Base-by-base conservation (phyloP, 2,888 invertebrate species). In the Diaprepes abbreviatus region DNA sequence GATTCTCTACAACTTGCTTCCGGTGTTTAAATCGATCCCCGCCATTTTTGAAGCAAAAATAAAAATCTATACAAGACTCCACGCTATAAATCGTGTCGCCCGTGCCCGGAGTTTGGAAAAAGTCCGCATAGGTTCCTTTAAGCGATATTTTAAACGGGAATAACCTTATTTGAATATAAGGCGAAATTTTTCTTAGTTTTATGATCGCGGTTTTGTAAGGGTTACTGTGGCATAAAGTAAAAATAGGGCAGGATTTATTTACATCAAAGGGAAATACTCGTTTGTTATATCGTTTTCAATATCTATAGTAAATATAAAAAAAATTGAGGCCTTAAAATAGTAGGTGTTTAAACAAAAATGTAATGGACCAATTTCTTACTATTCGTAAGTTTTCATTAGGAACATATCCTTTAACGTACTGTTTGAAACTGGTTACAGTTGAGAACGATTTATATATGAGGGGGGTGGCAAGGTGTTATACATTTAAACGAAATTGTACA, bases 1-100 rank as follows among this genome's bases (percentile, higher is more conserved):
- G 79, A 80, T 79, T 75, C 78, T 76, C 78, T 73, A 77, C 76
- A 75, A 75, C 76, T 74, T 75, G 77, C 75, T 78, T 79, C 79
- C 79, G 75, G 74, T 74, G 73, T 75, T 72, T 72, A 74, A 76
- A 80, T 81, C 79, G 80, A 79, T 68, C 66, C 59, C 10, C 43
- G 60, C 65, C 60, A 43, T 63, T 67, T 71, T 71, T 63, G 43
- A 64, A 67, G 52, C 63, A 66, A 64, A 67, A 67, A 71, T 67
- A 71, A 71, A 71, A 71, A 71, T 67, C 71, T 67, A 67, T 71
- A 71, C 67, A 71, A 65, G 68, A 43, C 62, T 67, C 17, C 57
- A n/a, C 54, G 65, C 57, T 40, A 58, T 58, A 67, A 67, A 59
- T 59, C 65, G 36, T 38, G 58, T 52, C 65, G 67, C 67, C 58